Conservation (phyloP, 2,888 invertebrate genomes). For the Melieria omissa region DNA sequence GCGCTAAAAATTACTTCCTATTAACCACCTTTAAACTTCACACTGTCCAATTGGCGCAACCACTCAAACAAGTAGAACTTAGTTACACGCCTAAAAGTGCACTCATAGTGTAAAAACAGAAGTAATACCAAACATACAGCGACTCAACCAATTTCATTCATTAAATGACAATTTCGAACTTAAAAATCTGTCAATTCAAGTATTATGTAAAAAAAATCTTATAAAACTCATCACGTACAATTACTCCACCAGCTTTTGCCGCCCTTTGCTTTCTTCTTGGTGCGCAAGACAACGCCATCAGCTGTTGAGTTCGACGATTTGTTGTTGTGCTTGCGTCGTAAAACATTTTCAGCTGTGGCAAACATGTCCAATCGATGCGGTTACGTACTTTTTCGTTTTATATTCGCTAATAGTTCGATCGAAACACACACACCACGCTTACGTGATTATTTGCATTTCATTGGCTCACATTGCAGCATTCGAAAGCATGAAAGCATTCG, state of each 20-base stretch:
- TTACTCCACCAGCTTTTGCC: constrained; percentile 57
- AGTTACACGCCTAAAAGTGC: background rate
- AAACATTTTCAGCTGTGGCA: constrained; percentile 51
- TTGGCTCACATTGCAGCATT: too few relatives aligned
- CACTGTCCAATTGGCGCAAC: too few relatives aligned
- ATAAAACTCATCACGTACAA: constrained; percentile 49
- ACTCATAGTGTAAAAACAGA: background rate
- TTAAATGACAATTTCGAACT: too few relatives aligned
- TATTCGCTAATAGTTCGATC: background rate
- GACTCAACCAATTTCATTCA: too few relatives aligned
- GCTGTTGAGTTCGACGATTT: constrained; percentile 27
- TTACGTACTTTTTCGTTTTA: constrained; percentile 9
- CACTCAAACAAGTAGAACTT: too few relatives aligned
- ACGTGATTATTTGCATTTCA: too few relatives aligned
- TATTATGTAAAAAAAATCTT: too few relatives aligned
- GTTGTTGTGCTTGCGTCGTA: constrained; percentile 45
- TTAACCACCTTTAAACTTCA: too few relatives aligned
- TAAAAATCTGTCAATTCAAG: too few relatives aligned
- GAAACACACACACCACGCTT: too few relatives aligned
- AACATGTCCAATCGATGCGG: constrained; percentile 48
- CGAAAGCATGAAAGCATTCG: too few relatives aligned
- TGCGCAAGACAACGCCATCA: constrained; percentile 27
- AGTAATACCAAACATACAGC: background rate
- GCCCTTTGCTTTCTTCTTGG: constrained; percentile 44
- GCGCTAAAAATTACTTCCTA: too few relatives aligned